Conservation (phyloP, 2,888 invertebrate species). For the Griposia aprilina region DNA sequence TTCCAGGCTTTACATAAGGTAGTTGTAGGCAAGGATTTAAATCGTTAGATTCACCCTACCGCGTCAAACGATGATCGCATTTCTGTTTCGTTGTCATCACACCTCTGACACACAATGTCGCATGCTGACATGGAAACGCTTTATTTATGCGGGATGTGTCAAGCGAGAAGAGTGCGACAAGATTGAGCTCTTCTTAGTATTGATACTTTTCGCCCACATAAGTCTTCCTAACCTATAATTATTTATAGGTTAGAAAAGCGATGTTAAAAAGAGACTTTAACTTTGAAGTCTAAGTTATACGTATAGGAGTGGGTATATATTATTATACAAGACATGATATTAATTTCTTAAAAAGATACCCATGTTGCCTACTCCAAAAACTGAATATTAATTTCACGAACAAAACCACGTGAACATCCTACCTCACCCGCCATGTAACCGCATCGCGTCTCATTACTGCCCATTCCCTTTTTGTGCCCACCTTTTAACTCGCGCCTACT, state of each 20-base stretch:
- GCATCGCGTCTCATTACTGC: slow-evolving; percentile 60
- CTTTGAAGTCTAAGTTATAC: background rate
- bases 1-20: background rate
- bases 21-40: too few species aligned
- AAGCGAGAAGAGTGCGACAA: too few species aligned
- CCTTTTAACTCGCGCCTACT: slow-evolving; percentile 46
- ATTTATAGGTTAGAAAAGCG: too few species aligned
- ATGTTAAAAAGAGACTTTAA: background rate
- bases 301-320: background rate
- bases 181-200: too few species aligned
- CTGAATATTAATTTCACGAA: background rate
- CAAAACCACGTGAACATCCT: background rate
- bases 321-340: background rate
- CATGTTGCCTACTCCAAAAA: background rate
- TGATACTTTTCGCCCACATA: background rate
- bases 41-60: too few species aligned
- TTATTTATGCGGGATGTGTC: too few species aligned
- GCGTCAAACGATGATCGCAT: too few species aligned
- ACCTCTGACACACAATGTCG: too few species aligned
- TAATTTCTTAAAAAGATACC: background rate
- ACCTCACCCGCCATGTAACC: slow-evolving; percentile 22
- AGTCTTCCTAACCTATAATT: too few species aligned
- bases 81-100: too few species aligned
- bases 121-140: too few species aligned
- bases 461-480: slow-evolving; percentile 67